Evolutionary conservation across 2,888 invertebrate genomes (phyloP), one percentile per base, ranked within the genome.

Genomic region (Halictus quadricinctus): DNA sequence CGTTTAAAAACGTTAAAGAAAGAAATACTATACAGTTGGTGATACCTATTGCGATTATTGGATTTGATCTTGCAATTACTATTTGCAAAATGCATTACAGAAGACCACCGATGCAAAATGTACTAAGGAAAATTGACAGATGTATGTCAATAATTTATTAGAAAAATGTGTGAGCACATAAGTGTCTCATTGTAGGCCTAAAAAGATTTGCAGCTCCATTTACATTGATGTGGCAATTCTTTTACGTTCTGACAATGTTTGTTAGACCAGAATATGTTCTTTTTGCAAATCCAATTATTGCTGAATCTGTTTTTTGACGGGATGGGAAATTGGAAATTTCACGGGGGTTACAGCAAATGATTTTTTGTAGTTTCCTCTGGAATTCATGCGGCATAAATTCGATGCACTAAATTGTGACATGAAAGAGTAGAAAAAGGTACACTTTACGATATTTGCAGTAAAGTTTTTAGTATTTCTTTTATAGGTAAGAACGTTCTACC

Each of bases 401-500:
- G 18, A 12, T 0, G 21, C 41, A 12, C 21, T 69, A 41, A 69
- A 41, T 69, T 18, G 21, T 41, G 36, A 41, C 36, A 21, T 41
- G 5, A 41, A 69, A 69, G 10, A 21, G 41, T 69, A 69, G 41
- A 5, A 41, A 41, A 41, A 41, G 41, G 41, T 29, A 41, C 21
- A 21, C 41, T 69, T 69, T 69, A 69, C 69, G 41, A 69, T 41
- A 41, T 69, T 69, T 69, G n/a, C 69, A 69, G 41, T 69, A 69
- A 69, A 69, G 36, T 69, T 69, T 69, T 69, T 69, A 69, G 69
- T 69, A 69, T 69, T 69, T 21, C 69, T 69, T 69, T 69, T 69
- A 69, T 41, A 69, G 36, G 41, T 36, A 69, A 21, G 41, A 69
- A 36, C 69, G 41, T 69, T 69, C 69, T 36, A 6, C 36, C 3